Percentiles rank a stretch among this genome's conserved stretches.
phyloP scores from a whole-genome alignment of 2,888 invertebrate species.

The Temnothorax rugatulus region DNA sequence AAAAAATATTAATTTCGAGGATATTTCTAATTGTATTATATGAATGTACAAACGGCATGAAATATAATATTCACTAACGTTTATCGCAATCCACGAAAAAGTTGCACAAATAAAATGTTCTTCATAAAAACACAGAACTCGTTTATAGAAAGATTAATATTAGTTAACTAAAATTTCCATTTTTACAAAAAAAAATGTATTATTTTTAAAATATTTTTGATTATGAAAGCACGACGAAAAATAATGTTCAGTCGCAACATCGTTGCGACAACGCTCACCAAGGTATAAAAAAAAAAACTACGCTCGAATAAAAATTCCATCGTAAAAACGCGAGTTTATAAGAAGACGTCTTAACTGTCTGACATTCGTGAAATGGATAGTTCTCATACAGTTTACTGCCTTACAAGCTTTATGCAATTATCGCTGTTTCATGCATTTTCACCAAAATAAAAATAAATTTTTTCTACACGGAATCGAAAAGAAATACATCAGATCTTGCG shows the following conservation, averaged over 20 bases:
- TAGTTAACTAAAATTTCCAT: not conserved
- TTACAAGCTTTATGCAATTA: not conserved
- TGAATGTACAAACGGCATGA: not conserved
- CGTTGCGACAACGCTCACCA: not conserved
- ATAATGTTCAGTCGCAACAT: constrained; percentile 12
- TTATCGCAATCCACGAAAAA: constrained; percentile 9
- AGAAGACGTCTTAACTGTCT: constrained; percentile 3
- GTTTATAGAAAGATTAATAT: constrained; percentile 6
- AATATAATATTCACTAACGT: not conserved
- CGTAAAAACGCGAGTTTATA: not conserved
- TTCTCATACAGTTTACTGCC: not conserved
- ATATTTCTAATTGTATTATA: constrained; percentile 25
- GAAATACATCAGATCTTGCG: not conserved
- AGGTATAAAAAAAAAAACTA: not conserved
- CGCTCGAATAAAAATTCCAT: not conserved
- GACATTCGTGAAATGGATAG: not conserved
- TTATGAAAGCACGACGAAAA: not conserved
- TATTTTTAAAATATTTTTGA: not conserved
- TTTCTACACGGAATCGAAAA: not conserved
- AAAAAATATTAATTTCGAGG: constrained; percentile 12
- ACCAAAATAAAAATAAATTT: constrained; percentile 6
- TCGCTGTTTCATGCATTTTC: not conserved
- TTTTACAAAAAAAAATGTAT: constrained; percentile 1
- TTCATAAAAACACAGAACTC: not conserved
- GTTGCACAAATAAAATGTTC: not conserved